A percentile compares a stretch with the other conserved stretches of the same genome.
Evolutionary conservation across 2,797 vertebrate genomes (phyloP).

Genomic region (Hypotaenidia okinawae): DNA sequence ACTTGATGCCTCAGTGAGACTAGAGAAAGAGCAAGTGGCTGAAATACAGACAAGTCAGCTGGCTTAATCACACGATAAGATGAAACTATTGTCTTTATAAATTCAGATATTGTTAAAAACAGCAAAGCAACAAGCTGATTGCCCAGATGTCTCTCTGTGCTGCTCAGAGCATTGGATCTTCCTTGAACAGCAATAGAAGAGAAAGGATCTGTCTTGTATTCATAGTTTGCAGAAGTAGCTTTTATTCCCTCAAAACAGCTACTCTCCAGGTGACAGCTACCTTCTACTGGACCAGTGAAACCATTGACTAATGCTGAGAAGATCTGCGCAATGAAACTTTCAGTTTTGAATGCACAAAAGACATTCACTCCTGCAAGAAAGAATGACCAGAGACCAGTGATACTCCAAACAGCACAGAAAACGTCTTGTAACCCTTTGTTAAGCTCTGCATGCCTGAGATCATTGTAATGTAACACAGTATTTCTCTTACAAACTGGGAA

Average conservation of each 20-base stretch:
- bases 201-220: background rate
- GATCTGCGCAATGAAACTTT: background rate
- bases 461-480: background rate
- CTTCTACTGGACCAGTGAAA: background rate
- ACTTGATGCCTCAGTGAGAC: background rate
- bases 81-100: background rate
- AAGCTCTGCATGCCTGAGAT: background rate
- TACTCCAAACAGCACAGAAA: background rate
- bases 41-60: background rate
- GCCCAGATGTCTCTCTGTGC: background rate
- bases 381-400: background rate
- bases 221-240: background rate
- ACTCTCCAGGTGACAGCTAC: background rate
- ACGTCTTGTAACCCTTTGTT: background rate
- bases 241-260: background rate
- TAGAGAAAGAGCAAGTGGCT: background rate
- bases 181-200: background rate
- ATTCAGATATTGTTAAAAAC: background rate
- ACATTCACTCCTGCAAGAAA: background rate
- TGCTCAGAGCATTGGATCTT: background rate
- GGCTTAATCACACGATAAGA: background rate
- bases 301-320: background rate
- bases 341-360: background rate
- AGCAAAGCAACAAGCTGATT: background rate
- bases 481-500: background rate